A percentile compares a stretch with the other conserved stretches of the same genome.
Evolutionary conservation across 2,113 vertebrate species (phyloP).

Genomic region (Spizaetus ornatus): DNA sequence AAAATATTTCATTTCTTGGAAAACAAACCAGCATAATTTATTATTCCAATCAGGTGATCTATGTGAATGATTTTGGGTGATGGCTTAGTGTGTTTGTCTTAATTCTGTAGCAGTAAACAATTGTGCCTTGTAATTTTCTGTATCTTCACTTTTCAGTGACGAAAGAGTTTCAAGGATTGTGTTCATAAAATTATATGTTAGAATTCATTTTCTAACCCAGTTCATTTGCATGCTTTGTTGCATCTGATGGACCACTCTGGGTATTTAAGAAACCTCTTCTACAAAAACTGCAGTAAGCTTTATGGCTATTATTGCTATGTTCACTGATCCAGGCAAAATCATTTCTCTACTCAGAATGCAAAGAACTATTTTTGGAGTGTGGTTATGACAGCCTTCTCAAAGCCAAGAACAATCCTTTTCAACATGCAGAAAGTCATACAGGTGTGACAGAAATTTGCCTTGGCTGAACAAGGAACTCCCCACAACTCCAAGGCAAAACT

Average conservation of each 20-base stretch:
- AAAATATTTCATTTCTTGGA: background rate
- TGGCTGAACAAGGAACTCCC: background rate
- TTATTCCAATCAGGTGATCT: background rate
- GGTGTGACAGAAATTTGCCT: background rate
- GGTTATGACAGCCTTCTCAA: background rate
- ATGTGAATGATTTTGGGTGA: background rate
- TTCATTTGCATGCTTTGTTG: background rate
- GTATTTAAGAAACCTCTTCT: background rate
- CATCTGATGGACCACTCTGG: background rate
- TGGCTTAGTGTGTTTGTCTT: background rate
- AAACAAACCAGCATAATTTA: background rate
- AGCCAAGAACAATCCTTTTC: background rate
- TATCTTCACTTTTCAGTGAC: background rate
- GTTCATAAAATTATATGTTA: background rate
- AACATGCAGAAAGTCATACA: background rate
- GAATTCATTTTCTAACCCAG: background rate
- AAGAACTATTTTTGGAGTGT: background rate
- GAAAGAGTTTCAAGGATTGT: background rate
- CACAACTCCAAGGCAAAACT: background rate
- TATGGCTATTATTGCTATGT: background rate
- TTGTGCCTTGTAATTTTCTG: background rate
- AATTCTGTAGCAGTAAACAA: background rate
- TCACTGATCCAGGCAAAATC: background rate
- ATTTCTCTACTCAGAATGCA: background rate
- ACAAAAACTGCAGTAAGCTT: background rate